Conservation (phyloP, 2,888 invertebrate genomes). For the Sepiola atlantica region DNA sequence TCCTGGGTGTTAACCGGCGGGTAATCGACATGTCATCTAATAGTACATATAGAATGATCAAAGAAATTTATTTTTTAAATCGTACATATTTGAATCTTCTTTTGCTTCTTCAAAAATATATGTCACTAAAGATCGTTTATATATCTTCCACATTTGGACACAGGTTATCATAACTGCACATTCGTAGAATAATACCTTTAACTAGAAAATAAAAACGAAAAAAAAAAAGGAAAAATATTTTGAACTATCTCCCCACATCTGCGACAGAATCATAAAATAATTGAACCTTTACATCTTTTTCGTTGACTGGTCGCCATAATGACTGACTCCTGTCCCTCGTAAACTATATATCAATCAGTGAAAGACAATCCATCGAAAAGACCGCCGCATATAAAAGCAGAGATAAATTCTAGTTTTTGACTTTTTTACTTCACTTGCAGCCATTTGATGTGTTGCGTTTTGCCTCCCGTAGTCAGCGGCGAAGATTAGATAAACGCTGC, state of each 20-base stretch:
- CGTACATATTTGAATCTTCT: too few species aligned
- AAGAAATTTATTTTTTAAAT: too few species aligned
- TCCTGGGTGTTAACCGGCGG: too few species aligned
- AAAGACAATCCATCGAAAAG: neutral
- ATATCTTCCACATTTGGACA: neutral
- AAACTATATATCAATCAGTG: neutral
- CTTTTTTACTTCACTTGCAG: neutral
- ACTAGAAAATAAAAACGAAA: neutral
- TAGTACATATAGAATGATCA: too few species aligned
- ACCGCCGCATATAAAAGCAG: neutral
- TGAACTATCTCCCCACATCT: neutral
- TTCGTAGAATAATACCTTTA: neutral
- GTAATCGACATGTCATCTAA: too few species aligned
- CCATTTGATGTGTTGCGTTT: neutral
- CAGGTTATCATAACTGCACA: neutral
- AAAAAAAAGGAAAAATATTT: neutral
- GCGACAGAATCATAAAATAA: neutral
- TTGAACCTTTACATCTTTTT: neutral
- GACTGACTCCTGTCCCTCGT: neutral
- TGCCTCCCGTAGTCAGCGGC: constrained; percentile 3
- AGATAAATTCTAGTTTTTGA: neutral
- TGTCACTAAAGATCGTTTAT: neutral
- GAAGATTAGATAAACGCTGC: neutral
- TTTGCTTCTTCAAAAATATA: too few species aligned
- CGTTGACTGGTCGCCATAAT: neutral